These are phyloP conservation scores for Phocides pigmalion DNA, from an alignment of 1,140 invertebrate genomes.

Conservation along the genomic window DNA sequence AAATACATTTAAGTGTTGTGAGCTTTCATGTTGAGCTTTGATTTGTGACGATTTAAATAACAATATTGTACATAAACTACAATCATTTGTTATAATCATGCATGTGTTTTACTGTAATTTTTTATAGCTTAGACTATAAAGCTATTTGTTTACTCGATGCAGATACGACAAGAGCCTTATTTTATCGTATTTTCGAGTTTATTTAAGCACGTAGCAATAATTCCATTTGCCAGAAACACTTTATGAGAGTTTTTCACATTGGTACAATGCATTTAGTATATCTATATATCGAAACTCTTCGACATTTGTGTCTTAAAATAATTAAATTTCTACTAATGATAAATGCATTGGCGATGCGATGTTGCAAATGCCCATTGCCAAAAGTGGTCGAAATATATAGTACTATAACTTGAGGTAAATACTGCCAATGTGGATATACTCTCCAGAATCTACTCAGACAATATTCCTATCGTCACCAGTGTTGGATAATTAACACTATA, in stretches of 20 bases:
- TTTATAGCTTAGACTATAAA: not conserved
- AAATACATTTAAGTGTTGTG: no score
- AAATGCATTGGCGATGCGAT: no score
- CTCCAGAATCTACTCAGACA: constrained; percentile 20
- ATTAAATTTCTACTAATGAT: no score
- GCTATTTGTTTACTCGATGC: not conserved
- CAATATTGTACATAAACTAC: no score
- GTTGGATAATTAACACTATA: no score
- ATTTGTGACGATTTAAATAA: no score
- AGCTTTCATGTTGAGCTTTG: no score
- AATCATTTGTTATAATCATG: not conserved
- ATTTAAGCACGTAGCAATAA: constrained; percentile 32
- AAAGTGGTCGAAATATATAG: no score
- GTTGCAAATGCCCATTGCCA: no score
- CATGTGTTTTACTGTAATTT: constrained; percentile 14
- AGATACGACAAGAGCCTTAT: constrained; percentile 7
- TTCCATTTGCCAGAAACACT: constrained; percentile 28
- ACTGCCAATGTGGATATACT: constrained; percentile 9
- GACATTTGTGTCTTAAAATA: no score
- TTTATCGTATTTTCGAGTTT: not conserved
- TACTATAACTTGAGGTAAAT: not conserved
- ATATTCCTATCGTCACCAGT: not conserved
- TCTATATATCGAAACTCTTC: no score
- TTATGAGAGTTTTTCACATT: constrained; percentile 28
- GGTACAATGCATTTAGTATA: not conserved